Base-by-base conservation (phyloP, 1,140 invertebrate genomes). In the Heliconius himera region DNA sequence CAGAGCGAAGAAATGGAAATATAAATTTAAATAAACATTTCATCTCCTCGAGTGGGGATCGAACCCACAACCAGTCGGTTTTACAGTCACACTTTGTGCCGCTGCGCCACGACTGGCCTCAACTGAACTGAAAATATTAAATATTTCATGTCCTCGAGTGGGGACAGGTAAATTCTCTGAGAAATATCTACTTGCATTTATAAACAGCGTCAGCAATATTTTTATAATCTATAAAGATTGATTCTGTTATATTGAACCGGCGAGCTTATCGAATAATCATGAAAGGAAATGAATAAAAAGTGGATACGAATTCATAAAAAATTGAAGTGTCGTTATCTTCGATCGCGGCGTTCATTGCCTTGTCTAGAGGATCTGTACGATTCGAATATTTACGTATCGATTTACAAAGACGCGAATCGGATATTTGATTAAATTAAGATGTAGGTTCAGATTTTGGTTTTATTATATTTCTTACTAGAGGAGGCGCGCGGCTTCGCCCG, bases 271-370 rank as follows among this genome's bases (percentile, higher is more conserved):
- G 41, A 82, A 82, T 82, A 77, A 80, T 78, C 76, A 73, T 81
- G 86, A 88, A 87, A 84, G 85, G 84, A 87, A 89, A 86, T 88
- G 83, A 87, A 85, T 84, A 85, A 85, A 85, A 88, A 85, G 84
- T 87, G 85, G 79, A 81, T 78, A 85, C 83, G 85, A 78, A 86
- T 85, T 84, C 86, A 88, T 82, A 90, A 88, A 89, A 88, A 89
- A 85, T 85, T 86, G 84, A 89, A 89, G 85, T 86, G 83, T 80
- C 85, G 86, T 83, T 90, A 90, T 88, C 86, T 86, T 84, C 85
- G 83, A 88, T 88, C 86, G 83, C 78, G 82, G 82, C 80, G 74
- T 82, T 83, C 84, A 87, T 88, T 89, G 84, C 87, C 84, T 87
- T 75, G 36, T 29, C 66, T 86, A 82, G 86, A 86, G 86, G 87